Conservation (phyloP, 2,797 vertebrate species). For the Catharus ustulatus region DNA sequence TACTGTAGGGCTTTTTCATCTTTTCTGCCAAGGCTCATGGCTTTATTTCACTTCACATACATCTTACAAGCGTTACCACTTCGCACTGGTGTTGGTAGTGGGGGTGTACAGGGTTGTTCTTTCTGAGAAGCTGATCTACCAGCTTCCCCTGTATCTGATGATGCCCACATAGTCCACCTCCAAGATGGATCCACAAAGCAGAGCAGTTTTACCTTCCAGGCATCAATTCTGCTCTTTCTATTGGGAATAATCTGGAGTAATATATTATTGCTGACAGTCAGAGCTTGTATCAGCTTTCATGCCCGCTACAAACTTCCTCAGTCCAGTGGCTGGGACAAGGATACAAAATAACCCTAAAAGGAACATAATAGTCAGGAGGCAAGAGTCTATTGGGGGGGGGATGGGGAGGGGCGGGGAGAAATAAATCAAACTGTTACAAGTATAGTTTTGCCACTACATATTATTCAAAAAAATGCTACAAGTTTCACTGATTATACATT, state of each 20-base stretch:
- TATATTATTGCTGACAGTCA: neutral
- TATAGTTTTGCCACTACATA: neutral
- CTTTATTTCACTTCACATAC: neutral
- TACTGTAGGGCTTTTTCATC: neutral
- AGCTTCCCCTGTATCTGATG: too few species aligned
- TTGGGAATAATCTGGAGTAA: neutral
- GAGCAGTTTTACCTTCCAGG: too few species aligned
- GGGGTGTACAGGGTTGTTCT: rapidly evolving
- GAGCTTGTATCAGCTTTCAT: neutral
- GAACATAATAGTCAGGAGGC: neutral
- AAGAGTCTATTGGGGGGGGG: too few species aligned
- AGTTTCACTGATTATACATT: neutral
- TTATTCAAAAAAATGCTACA: neutral
- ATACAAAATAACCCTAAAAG: neutral
- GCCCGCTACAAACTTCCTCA: neutral
- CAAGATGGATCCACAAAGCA: too few species aligned
- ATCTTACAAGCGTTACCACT: neutral
- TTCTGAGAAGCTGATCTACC: neutral
- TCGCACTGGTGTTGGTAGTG: neutral
- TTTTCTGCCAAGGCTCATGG: rapidly evolving
- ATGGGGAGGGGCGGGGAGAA: neutral
- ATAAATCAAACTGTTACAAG: neutral
- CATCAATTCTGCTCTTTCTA: neutral
- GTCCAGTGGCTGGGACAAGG: neutral
- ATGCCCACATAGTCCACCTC: neutral